Percentiles rank a stretch among this genome's conserved stretches.
Evolutionary conservation across 2,888 invertebrate species (phyloP).

Genomic region (Chydorus sphaericus): DNA sequence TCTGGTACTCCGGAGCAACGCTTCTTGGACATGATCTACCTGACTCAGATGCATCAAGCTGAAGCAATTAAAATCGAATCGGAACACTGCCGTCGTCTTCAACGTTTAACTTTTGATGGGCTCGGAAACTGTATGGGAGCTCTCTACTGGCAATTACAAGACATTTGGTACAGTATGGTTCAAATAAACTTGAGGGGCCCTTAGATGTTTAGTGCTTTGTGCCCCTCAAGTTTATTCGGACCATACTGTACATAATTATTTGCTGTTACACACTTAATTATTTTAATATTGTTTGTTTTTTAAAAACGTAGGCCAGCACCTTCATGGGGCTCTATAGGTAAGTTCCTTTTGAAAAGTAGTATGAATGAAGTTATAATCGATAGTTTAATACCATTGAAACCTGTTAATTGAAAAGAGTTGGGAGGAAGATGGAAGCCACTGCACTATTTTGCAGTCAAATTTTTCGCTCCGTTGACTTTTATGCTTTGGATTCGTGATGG

Average conservation of each 20-base stretch:
- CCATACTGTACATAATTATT: no score
- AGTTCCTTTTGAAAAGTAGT: no score
- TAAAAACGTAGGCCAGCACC: no score
- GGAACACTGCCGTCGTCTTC: slow-evolving; percentile 29
- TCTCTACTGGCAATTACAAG: slow-evolving; percentile 46
- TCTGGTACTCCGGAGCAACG: slow-evolving; percentile 24
- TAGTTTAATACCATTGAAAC: no score
- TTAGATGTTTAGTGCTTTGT: no score
- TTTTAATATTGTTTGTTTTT: no score
- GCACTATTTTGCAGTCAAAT: slow-evolving; percentile 74
- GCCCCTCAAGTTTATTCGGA: no score
- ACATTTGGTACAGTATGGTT: slow-evolving; percentile 43
- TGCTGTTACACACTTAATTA: no score
- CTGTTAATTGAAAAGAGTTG: no score
- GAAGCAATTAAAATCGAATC: slow-evolving; percentile 35
- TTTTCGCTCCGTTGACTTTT: slow-evolving; percentile 41
- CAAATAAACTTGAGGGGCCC: no score
- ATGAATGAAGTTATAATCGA: no score
- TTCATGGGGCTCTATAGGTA: slow-evolving; percentile 38
- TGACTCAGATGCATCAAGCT: slow-evolving; percentile 38
- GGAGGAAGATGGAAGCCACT: slow-evolving; percentile 70
- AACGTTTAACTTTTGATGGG: slow-evolving; percentile 23
- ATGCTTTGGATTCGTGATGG: slow-evolving; percentile 2
- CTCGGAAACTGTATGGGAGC: slow-evolving; percentile 41
- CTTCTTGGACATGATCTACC: slow-evolving; percentile 27